Evolutionary conservation across 92 coral and sea anemone genomes (phyloP), one percentile per base, ranked within the genome.

Genomic region (Actinernus sp.): DNA sequence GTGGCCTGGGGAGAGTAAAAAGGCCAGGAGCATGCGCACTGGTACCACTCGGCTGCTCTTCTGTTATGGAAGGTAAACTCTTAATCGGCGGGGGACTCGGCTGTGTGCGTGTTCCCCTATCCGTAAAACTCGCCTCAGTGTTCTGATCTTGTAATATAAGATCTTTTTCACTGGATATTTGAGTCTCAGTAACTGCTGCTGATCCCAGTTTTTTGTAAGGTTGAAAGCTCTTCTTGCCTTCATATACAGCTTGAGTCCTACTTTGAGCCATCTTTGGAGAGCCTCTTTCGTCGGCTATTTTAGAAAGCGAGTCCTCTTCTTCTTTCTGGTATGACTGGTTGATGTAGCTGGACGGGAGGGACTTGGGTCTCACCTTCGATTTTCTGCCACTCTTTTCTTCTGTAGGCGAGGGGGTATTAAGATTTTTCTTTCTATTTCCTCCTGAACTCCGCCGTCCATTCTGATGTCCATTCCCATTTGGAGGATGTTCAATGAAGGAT

Each of bases 271-370:
- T 30, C 25, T 27, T 40, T 3, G 13, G 6, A 31, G 21, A 3
- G 1, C 14, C 18, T 33, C 18, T 56, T 31, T 32, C 21, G 22
- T 13, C 44, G 2, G n/a, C 43, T 25, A 18, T 34, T 34, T 29
- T 3, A 9, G 14, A 46, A 14, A 27, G 22, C 9, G 39, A 44
- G 25, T 89, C 96, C 32, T 79, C 96, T 19, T 86, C 86, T 12
- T 90, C 97, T 12, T 51, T 61, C 31, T 71, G 73, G 60, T 74
- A 90, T 3, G 97, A 90, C 1, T 76, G 78, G 55, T 90, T 90
- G 3, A 90, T 68, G 58, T 81, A 90, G 7, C 97, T 63, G 2
- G 75, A 63, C 2, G 89, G 86, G 14, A 54, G 40, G 2, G 74
- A 65, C 27, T 27, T 41, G 1, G 59, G 64, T 1, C 69, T 41